Evolutionary conservation across 2,888 invertebrate genomes (phyloP).

Genomic region (Harpalus rubripes): DNA sequence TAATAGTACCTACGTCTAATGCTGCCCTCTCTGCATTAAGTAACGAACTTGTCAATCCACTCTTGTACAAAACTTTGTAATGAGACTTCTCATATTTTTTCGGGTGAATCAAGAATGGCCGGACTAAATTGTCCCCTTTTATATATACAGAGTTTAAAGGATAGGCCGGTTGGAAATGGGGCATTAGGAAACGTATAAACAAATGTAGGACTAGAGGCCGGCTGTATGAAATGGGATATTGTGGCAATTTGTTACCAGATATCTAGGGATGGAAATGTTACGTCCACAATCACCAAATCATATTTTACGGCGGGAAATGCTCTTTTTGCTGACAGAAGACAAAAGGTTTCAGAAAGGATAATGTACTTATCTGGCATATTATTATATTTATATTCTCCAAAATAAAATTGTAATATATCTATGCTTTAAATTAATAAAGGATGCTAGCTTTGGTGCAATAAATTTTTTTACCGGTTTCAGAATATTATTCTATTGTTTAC

Average conservation of each 20-base stretch:
- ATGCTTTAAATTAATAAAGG: too few species aligned
- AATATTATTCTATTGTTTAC: too few species aligned
- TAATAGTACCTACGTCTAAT: too few species aligned
- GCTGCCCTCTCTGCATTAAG: too few species aligned
- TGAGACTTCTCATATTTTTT: background rate
- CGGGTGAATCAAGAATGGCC: background rate
- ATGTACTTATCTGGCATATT: background rate
- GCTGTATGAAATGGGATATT: conserved; percentile 6
- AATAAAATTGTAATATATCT: background rate
- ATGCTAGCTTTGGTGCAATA: too few species aligned
- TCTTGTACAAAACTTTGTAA: too few species aligned
- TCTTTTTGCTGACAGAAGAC: background rate
- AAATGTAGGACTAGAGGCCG: conserved; percentile 2
- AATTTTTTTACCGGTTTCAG: too few species aligned
- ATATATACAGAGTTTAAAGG: background rate
- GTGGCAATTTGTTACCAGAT: conserved; percentile 12
- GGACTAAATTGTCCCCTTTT: background rate
- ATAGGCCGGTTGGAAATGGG: background rate
- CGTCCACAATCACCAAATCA: background rate
- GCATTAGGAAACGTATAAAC: conserved; percentile 17
- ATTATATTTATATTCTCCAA: background rate
- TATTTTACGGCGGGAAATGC: background rate
- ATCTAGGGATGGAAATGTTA: background rate
- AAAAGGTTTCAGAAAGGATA: background rate
- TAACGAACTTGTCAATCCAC: too few species aligned